These are phyloP conservation scores for Acropternis orthonyx DNA, from an alignment of 2,797 vertebrate genomes.

Conservation along the genomic window DNA sequence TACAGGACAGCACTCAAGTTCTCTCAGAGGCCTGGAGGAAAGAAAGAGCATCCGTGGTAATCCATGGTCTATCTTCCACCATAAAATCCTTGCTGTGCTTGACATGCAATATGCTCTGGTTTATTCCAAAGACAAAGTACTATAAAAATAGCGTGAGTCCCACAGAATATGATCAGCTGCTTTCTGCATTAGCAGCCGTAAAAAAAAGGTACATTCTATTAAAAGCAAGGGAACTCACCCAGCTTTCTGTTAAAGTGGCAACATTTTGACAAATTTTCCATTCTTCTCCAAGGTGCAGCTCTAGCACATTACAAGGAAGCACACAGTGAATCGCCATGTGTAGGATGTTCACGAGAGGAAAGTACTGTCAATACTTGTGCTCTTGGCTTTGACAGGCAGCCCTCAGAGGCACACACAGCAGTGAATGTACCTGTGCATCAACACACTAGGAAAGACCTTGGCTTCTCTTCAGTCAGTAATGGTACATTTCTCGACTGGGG, in stretches of 20 bases:
- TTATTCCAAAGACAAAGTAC: neutral
- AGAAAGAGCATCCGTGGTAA: neutral
- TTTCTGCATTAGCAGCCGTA: conserved; percentile 37
- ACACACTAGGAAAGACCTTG: neutral
- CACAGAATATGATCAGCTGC: neutral
- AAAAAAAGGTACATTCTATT: conserved; percentile 21
- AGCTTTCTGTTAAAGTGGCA: conserved; percentile 21
- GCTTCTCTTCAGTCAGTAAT: neutral
- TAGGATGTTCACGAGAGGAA: neutral
- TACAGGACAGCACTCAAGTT: neutral
- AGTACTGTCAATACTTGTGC: neutral
- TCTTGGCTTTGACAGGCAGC: neutral
- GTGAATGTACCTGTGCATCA: neutral
- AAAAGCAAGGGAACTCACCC: conserved; percentile 22
- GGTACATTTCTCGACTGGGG: neutral
- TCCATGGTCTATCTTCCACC: neutral
- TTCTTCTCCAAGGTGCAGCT: neutral
- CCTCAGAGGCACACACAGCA: neutral
- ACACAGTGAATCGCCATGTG: neutral
- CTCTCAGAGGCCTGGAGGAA: neutral
- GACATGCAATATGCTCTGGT: neutral
- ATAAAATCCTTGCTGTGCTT: neutral
- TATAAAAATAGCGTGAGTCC: neutral
- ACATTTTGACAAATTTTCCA: conserved; percentile 1
- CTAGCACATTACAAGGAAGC: neutral